A percentile compares a stretch with the other conserved stretches of the same genome.
phyloP scores from a whole-genome alignment of 92 coral and sea anemone species.

The Zoanthus sansibaricus region DNA sequence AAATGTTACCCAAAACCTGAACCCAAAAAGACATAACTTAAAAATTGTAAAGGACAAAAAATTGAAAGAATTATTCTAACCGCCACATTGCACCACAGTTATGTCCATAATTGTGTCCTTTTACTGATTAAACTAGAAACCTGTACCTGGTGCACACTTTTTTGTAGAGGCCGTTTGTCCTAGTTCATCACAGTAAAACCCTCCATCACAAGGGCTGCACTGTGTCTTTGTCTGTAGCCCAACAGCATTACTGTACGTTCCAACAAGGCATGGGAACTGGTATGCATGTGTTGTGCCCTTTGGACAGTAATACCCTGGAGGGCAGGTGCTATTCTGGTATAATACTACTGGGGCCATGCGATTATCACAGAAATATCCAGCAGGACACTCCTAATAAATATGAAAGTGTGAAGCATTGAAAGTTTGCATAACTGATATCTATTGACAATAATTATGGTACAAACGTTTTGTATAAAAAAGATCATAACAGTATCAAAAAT shows the following conservation, averaged over 20 bases:
- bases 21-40: too few relatives aligned
- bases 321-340: conserved; percentile 95
- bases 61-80: too few relatives aligned
- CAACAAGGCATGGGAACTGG: conserved; percentile 90
- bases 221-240: conserved; percentile 68
- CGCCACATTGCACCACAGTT: too few relatives aligned
- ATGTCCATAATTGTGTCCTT: too few relatives aligned
- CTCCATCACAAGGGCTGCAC: conserved; percentile 96
- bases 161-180: conserved; percentile 87
- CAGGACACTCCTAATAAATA: conserved; percentile 78
- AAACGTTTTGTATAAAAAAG: too few relatives aligned
- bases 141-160: conserved; percentile 84
- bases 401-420: neutral
- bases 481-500: too few relatives aligned
- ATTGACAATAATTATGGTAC: neutral
- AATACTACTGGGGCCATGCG: conserved; percentile 87
- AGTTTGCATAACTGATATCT: neutral
- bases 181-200: conserved; percentile 91
- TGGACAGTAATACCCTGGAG: conserved; percentile 92
- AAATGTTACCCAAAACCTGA: too few relatives aligned
- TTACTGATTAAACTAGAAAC: too few relatives aligned
- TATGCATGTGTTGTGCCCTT: conserved; percentile 76
- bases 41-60: too few relatives aligned
- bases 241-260: conserved; percentile 87
- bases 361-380: conserved; percentile 93